These are phyloP conservation scores for Drosophila cognata DNA, from an alignment of 2,888 invertebrate genomes.

Conservation along the genomic window DNA sequence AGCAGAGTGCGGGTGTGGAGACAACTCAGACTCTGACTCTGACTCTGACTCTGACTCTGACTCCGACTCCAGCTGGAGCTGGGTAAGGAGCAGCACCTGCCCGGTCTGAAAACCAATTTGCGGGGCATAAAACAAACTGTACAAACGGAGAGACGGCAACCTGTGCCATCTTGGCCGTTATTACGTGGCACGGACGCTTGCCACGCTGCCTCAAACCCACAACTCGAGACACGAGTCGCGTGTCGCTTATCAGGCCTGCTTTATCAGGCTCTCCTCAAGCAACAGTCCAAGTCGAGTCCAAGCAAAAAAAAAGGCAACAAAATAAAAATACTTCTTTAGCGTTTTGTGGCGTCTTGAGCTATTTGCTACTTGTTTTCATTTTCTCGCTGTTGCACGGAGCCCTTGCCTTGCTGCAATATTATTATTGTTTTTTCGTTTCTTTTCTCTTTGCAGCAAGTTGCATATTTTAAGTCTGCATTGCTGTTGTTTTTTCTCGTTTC, in stretches of 20 bases:
- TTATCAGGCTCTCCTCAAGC: constrained; percentile 52
- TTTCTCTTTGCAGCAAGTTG: constrained; percentile 46
- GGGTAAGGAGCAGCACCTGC: constrained; percentile 47
- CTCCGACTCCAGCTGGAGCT: constrained; percentile 28
- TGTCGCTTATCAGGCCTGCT: constrained; percentile 76
- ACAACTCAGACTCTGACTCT: background rate
- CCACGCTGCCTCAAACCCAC: constrained; percentile 27
- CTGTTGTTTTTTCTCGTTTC: constrained; percentile 45
- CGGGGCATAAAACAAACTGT: constrained; percentile 78
- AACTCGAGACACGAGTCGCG: constrained; percentile 61
- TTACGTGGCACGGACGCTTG: constrained; percentile 37
- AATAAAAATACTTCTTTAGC: constrained; percentile 67
- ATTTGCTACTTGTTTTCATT: constrained; percentile 78
- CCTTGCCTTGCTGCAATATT: constrained; percentile 61
- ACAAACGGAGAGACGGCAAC: constrained; percentile 28
- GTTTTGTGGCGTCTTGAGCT: constrained; percentile 73
- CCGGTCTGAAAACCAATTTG: constrained; percentile 70
- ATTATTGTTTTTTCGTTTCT: constrained; percentile 45
- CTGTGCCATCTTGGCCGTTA: constrained; percentile 31
- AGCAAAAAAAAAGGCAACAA: constrained; percentile 7
- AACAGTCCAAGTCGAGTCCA: constrained; percentile 25
- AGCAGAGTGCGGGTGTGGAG: constrained; percentile 2
- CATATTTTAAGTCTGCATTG: constrained; percentile 71
- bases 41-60: background rate
- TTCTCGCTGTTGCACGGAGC: constrained; percentile 38